Conservation (phyloP, 37 sponge, comb jelly and placozoan genomes). For the Cliona cf. orientalis region DNA sequence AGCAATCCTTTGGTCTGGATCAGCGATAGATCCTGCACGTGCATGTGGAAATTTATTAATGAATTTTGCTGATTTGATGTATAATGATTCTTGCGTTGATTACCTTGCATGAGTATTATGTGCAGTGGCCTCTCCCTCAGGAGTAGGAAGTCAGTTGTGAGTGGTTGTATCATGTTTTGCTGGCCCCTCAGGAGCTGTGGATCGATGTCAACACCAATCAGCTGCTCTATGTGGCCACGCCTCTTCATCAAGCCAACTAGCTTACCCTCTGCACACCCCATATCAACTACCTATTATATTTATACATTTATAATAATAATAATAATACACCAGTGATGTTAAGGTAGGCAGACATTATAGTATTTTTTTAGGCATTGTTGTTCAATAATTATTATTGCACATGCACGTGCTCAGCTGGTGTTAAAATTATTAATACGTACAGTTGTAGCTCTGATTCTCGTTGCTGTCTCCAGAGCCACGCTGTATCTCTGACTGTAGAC, state of each 20-base stretch:
- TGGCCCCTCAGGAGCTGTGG: slow-evolving; percentile 38
- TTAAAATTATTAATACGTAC: slow-evolving; percentile 6
- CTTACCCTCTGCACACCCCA: slow-evolving; percentile 88
- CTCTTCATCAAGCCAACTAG: slow-evolving; percentile 60
- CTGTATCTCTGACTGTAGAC: slow-evolving; percentile 89
- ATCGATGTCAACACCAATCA: slow-evolving; percentile 91
- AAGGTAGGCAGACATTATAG: not conserved
- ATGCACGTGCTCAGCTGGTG: not conserved
- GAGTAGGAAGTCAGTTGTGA: slow-evolving; percentile 71
- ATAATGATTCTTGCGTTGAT: not conserved
- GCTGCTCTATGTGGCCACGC: slow-evolving; percentile 47
- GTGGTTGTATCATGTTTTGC: slow-evolving; percentile 47
- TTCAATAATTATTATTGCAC: not conserved
- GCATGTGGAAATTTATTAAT: not conserved
- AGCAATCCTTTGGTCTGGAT: slow-evolving; percentile 78
- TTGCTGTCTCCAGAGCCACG: slow-evolving; percentile 47
- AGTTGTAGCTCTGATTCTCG: slow-evolving; percentile 40
- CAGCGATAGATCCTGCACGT: slow-evolving; percentile 64
- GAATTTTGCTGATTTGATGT: not conserved
- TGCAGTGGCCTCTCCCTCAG: slow-evolving; percentile 63
- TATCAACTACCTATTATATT: slow-evolving; percentile 74
- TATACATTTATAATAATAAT: not conserved
- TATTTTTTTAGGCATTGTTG: not conserved
- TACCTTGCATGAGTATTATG: slow-evolving; percentile 70
- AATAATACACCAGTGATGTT: not conserved